A percentile compares a stretch with the other conserved stretches of the same genome.
Evolutionary conservation across 2,797 vertebrate genomes (phyloP).

Genomic region (Chelmon rostratus): DNA sequence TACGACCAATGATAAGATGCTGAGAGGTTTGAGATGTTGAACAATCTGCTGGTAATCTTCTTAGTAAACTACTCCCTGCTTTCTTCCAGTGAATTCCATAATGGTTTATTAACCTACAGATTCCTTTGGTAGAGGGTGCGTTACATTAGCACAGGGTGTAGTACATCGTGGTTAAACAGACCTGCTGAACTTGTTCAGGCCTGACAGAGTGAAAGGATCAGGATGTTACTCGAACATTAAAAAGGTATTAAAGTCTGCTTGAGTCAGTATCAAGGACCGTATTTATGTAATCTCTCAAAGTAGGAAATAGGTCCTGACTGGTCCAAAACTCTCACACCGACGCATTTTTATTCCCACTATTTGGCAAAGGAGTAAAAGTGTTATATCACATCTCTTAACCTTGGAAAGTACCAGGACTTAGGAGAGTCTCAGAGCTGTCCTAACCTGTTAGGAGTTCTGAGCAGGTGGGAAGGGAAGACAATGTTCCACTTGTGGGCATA

Average conservation of each 20-base stretch:
- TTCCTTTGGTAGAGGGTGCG: not conserved
- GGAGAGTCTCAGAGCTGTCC: not conserved
- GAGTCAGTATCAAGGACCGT: not conserved
- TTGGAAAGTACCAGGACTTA: not conserved
- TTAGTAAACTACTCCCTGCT: not conserved
- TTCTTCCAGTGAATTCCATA: not conserved
- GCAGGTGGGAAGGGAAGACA: not conserved
- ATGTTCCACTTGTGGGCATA: not conserved
- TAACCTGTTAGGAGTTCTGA: not conserved
- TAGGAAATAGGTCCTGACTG: not conserved
- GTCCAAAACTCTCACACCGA: not conserved
- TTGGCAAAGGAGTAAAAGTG: not conserved
- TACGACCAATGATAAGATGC: not conserved
- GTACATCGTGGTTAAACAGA: conserved; percentile 9
- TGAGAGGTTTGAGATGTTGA: not conserved
- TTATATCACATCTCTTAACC: not conserved
- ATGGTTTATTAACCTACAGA: not conserved
- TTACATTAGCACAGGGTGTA: not conserved
- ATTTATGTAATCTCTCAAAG: not conserved
- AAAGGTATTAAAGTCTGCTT: not conserved
- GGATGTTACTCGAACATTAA: not conserved
- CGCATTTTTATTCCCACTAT: not conserved
- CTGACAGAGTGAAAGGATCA: conserved; percentile 6
- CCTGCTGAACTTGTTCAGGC: conserved; percentile 57
- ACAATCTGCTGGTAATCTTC: not conserved